Evolutionary conservation across 2,797 vertebrate genomes (phyloP).

Genomic region (Hephaestus fuliginosus): DNA sequence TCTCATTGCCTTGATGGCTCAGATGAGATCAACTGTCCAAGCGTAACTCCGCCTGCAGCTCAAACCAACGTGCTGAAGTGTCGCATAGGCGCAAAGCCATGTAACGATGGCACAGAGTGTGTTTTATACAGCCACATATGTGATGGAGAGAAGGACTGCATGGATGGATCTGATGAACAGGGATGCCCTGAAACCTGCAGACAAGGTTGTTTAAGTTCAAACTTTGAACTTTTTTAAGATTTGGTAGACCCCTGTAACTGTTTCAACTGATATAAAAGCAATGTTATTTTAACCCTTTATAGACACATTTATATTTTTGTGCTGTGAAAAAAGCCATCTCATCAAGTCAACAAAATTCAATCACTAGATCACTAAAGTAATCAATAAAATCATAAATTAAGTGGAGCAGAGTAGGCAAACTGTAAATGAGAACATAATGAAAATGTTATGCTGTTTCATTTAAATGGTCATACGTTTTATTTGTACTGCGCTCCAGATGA

Average conservation of each 20-base stretch:
- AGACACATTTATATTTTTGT: not conserved
- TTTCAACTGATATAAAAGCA: not conserved
- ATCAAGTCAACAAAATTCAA: not conserved
- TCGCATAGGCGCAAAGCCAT: constrained; percentile 76
- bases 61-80: constrained; percentile 37
- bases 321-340: not conserved
- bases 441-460: not conserved
- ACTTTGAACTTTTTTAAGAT: fast-evolving
- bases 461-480: not conserved
- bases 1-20: constrained; percentile 82
- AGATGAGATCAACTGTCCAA: constrained; percentile 71
- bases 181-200: constrained; percentile 75
- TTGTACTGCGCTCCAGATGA: constrained; percentile 73
- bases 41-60: not conserved
- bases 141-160: constrained; percentile 88
- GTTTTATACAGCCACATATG: constrained; percentile 86
- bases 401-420: not conserved
- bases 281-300: not conserved
- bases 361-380: not conserved
- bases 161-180: constrained; percentile 86
- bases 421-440: not conserved
- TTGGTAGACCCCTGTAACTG: not conserved
- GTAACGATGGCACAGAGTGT: constrained; percentile 83
- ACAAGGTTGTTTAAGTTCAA: constrained; percentile 54
- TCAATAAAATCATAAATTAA: not conserved